These are phyloP conservation scores for Lasioglossum albipes DNA, from an alignment of 1,140 invertebrate genomes.

Conservation along the genomic window DNA sequence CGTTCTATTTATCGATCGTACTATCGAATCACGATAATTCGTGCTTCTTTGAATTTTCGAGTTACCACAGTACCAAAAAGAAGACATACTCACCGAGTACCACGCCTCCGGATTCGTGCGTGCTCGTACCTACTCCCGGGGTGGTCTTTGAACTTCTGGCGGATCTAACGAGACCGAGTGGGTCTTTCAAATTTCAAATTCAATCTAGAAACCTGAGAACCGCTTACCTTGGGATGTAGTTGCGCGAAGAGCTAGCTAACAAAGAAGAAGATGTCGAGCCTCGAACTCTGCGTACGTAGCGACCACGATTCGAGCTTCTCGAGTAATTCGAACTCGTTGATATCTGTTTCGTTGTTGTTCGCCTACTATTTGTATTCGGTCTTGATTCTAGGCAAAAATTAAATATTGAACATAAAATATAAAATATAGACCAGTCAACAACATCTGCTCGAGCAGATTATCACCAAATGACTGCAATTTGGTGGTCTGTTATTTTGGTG, in stretches of 20 bases:
- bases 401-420: no score
- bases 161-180: not conserved
- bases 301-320: not conserved
- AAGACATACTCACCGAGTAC: conserved; percentile 5
- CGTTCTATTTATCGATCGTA: no score
- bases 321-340: not conserved
- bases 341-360: not conserved
- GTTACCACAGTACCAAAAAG: no score
- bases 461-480: no score
- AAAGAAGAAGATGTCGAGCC: not conserved
- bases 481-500: no score
- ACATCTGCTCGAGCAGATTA: no score
- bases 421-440: no score
- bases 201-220: not conserved
- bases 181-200: no score
- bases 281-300: not conserved
- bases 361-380: not conserved
- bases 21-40: no score
- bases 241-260: not conserved
- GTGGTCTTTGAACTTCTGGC: not conserved
- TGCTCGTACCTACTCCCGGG: not conserved
- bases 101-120: not conserved
- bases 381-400: not conserved
- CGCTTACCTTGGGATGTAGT: conserved; percentile 5
- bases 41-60: no score